Evolutionary conservation across 2,113 vertebrate genomes (phyloP).

Genomic region (Micronycteris hirsuta): DNA sequence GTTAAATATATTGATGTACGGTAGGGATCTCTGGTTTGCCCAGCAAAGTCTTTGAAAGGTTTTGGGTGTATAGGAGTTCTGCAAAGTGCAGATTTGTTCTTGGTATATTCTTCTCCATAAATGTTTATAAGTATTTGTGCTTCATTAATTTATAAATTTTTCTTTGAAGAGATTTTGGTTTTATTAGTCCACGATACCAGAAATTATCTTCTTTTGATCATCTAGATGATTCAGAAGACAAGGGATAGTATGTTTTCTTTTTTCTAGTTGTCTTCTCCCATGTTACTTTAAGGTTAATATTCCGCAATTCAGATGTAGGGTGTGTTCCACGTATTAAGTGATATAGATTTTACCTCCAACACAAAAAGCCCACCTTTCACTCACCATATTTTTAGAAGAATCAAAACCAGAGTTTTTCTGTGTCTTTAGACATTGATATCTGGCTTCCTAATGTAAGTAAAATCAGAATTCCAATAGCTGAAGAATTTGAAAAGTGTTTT

Average conservation of each 20-base stretch:
- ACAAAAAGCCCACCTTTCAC: neutral
- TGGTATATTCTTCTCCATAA: neutral
- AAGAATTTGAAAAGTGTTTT: slow-evolving; percentile 25
- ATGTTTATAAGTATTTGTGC: slow-evolving; percentile 19
- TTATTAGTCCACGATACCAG: neutral
- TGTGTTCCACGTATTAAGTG: neutral
- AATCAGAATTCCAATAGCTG: neutral
- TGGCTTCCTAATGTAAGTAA: slow-evolving; percentile 22
- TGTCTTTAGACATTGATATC: neutral
- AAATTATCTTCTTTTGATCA: neutral
- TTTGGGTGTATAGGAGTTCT: neutral
- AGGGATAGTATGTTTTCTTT: neutral
- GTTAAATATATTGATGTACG: neutral
- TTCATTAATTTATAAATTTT: neutral
- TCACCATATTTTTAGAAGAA: neutral
- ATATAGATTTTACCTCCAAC: neutral
- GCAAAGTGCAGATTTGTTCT: neutral
- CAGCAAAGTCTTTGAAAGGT: neutral
- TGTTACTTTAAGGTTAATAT: neutral
- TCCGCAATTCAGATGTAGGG: neutral
- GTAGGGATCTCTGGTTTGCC: neutral
- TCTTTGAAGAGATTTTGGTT: slow-evolving; percentile 7
- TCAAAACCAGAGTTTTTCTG: neutral
- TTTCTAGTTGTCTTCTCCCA: neutral
- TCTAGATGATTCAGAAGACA: neutral